Percentiles rank a stretch among this genome's conserved stretches.
Evolutionary conservation across 2,797 vertebrate species (phyloP).

Genomic region (Cryptoprocta ferox): DNA sequence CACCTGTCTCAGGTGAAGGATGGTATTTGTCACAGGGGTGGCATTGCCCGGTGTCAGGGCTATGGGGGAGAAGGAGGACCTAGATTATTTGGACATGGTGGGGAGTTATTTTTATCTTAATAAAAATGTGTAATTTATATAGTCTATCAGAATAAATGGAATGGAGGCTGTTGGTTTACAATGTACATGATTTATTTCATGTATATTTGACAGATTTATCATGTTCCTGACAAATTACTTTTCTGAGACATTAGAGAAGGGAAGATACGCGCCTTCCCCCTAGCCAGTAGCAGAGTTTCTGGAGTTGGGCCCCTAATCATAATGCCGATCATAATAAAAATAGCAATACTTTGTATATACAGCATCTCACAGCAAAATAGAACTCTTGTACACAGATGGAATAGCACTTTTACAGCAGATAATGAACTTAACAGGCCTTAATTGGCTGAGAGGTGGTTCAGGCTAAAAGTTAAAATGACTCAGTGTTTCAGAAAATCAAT

Average conservation of each 20-base stretch:
- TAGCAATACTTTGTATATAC: background rate
- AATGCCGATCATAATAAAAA: background rate
- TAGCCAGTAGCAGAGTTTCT: background rate
- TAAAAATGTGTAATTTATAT: background rate
- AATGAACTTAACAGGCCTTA: background rate
- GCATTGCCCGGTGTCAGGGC: fast-evolving
- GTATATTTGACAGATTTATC: background rate
- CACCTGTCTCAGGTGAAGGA: background rate
- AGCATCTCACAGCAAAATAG: background rate
- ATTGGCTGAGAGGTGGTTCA: conserved; percentile 17
- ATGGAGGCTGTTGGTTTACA: background rate
- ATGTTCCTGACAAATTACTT: background rate
- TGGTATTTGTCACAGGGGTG: background rate
- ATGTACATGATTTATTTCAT: background rate
- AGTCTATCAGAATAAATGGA: conserved; percentile 12
- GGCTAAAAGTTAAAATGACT: conserved; percentile 31
- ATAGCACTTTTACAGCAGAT: background rate
- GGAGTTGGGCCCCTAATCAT: background rate
- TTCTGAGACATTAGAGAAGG: background rate
- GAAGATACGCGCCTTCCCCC: background rate
- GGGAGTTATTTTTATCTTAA: conserved; percentile 9
- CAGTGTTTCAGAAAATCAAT: background rate
- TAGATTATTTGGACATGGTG: background rate
- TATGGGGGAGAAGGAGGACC: background rate
- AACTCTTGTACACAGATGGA: background rate